Percentiles rank a stretch among this genome's conserved stretches.
Evolutionary conservation across 2,113 vertebrate genomes (phyloP).

Genomic region (Mirounga angustirostris): DNA sequence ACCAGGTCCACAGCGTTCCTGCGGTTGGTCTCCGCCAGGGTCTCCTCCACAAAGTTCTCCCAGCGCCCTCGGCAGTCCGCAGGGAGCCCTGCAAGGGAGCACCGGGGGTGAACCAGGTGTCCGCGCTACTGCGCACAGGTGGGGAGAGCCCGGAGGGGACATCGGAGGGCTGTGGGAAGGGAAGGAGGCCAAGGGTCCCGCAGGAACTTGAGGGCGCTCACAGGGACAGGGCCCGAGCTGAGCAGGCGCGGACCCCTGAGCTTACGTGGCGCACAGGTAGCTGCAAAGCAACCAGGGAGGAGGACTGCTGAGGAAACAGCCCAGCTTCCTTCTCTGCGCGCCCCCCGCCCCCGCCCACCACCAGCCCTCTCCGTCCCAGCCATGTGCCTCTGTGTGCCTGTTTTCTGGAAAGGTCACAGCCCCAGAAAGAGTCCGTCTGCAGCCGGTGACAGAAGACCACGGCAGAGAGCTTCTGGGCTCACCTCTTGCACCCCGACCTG

Average conservation of each 20-base stretch:
- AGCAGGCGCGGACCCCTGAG: not conserved
- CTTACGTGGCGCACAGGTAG: too few species aligned
- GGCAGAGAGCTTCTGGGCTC: not conserved
- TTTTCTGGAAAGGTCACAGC: accelerated
- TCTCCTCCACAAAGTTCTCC: constrained; percentile 98
- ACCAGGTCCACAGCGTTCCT: constrained; percentile 97
- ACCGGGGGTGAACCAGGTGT: not conserved
- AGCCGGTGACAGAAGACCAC: not conserved
- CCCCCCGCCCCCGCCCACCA: too few species aligned
- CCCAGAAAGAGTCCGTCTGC: not conserved
- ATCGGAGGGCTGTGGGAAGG: not conserved
- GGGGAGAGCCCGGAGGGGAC: not conserved
- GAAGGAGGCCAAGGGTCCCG: not conserved
- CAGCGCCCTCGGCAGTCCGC: constrained; percentile 97
- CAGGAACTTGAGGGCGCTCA: not conserved
- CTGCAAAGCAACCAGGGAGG: too few species aligned
- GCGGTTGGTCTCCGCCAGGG: constrained; percentile 95
- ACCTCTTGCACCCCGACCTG: not conserved
- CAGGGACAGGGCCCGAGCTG: not conserved
- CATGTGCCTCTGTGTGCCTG: accelerated
- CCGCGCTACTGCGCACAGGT: not conserved
- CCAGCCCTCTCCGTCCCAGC: not conserved
- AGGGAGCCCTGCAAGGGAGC: constrained; percentile 90
- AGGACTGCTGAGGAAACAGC: too few species aligned
- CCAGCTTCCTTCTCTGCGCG: accelerated